Base-by-base conservation (phyloP, 2,113 vertebrate genomes). In the Vulpes ferrilata region DNA sequence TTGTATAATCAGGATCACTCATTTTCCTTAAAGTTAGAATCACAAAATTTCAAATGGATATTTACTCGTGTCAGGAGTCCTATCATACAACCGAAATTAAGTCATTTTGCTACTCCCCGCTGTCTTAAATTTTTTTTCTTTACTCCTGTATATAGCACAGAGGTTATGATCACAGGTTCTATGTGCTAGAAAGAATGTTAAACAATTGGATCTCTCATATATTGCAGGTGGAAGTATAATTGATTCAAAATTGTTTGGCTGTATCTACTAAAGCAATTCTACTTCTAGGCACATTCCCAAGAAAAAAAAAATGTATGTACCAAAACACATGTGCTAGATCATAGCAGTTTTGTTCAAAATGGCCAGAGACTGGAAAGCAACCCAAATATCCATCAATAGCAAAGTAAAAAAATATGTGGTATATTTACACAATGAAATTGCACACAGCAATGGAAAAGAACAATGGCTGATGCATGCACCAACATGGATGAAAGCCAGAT, bases 41-140 rank as follows among this genome's bases (percentile, higher is more conserved):
- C 30, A 80, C 32, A 10, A 73, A 60, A 93, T 74, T 86, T 92
- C 38, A 76, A 94, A 38, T 67, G 23, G 3, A 25, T n/a, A 65
- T 79, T 95, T 83, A 83, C 23, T 64, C 11, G 74, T 71, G 19
- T 43, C 57, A 38, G 20, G 85, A 79, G 13, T 17, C 30, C n/a
- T 87, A 74, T 32, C 5, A 32, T 57, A 51, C 16, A 23, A 83
- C 78, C 13, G 23, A 93, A 79, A 12, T 35, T 55, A 55, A 92
- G 55, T 19, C 4, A 64, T 51, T 73, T 91, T 73, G 13, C 22
- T 30, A 43, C 11, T 65, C 30, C 71, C 22, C 57, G 22, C 22
- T 78, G 9, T 89, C 67, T 20, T 92, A 43, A 67, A 92, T 57
- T 97, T 90, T 74, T 74, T 81, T 95, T 90, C 60, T 62, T 83